phyloP scores from a whole-genome alignment of 2,113 vertebrate genomes.

The Nothoprocta perdicaria region DNA sequence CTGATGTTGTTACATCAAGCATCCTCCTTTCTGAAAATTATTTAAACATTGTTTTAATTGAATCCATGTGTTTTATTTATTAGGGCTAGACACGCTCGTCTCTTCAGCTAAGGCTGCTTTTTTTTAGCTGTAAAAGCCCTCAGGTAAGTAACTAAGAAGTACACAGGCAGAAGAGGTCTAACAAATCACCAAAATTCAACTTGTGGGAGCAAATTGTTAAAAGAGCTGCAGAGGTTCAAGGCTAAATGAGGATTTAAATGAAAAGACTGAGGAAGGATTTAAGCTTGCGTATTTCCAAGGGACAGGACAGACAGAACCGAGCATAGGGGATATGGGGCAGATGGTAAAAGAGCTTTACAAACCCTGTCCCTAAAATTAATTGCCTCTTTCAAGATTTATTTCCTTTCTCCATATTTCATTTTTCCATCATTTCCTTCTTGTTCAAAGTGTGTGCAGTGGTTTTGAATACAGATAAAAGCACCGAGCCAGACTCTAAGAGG shows the following conservation, averaged over 20 bases:
- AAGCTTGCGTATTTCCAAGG: slow-evolving; percentile 17
- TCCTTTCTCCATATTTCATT: slow-evolving; percentile 52
- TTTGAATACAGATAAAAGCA: slow-evolving; percentile 47
- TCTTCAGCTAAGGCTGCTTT: slow-evolving; percentile 21
- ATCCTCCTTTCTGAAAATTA: slow-evolving; percentile 48
- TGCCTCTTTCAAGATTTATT: slow-evolving; percentile 11
- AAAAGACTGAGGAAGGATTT: neutral
- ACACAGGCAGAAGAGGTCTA: neutral
- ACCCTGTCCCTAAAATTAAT: slow-evolving; percentile 49
- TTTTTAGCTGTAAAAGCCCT: slow-evolving; percentile 43
- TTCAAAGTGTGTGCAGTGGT: neutral
- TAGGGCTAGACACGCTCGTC: slow-evolving; percentile 22
- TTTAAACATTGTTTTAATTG: slow-evolving; percentile 68
- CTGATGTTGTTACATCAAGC: slow-evolving; percentile 59
- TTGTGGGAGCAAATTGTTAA: slow-evolving; percentile 15
- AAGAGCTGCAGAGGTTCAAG: neutral
- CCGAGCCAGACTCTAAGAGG: neutral
- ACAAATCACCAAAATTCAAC: slow-evolving; percentile 32
- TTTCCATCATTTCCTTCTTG: slow-evolving; percentile 44
- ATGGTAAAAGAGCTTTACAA: slow-evolving; percentile 54
- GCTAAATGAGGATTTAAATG: neutral
- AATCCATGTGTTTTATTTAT: slow-evolving; percentile 59
- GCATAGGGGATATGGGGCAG: neutral
- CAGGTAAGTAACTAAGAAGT: slow-evolving; percentile 55
- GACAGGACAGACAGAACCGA: neutral